phyloP scores from a whole-genome alignment of 2,113 vertebrate species.

The Burhinus bistriatus region DNA sequence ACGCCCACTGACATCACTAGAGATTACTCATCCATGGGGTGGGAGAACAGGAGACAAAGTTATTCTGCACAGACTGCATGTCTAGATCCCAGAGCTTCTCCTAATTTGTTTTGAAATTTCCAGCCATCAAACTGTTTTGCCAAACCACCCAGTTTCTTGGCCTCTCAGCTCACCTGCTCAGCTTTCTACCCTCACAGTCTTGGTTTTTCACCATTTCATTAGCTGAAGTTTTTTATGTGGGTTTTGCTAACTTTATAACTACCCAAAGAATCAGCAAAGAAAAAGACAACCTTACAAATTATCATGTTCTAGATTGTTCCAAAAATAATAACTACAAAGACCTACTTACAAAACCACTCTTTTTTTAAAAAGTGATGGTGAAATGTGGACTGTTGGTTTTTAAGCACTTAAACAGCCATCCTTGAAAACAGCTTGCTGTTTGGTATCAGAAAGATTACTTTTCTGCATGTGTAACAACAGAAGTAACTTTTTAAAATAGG shows the following conservation, averaged over 20 bases:
- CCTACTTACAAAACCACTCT: neutral
- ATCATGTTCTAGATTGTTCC: neutral
- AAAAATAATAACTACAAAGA: neutral
- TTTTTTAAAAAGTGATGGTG: neutral
- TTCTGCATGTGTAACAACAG: neutral
- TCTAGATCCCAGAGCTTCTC: neutral
- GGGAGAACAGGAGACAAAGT: slow-evolving; percentile 3
- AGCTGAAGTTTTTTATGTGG: neutral
- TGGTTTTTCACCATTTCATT: neutral
- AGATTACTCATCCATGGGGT: slow-evolving; percentile 31
- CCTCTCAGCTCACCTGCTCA: neutral
- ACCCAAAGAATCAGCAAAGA: neutral
- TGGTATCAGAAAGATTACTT: neutral
- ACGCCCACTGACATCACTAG: slow-evolving; percentile 44
- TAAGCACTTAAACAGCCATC: neutral
- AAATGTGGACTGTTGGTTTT: neutral
- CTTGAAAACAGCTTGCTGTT: neutral
- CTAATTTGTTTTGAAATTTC: neutral
- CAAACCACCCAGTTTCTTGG: slow-evolving; percentile 3
- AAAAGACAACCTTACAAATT: neutral
- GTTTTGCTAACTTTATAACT: neutral
- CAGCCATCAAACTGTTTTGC: neutral
- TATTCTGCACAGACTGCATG: neutral
- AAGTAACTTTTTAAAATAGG: neutral
- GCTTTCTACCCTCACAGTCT: neutral